A percentile compares a stretch with the other conserved stretches of the same genome.
Evolutionary conservation across 35 echinoderm and acorn worm genomes (phyloP).

Genomic region (Amphiura filiformis): DNA sequence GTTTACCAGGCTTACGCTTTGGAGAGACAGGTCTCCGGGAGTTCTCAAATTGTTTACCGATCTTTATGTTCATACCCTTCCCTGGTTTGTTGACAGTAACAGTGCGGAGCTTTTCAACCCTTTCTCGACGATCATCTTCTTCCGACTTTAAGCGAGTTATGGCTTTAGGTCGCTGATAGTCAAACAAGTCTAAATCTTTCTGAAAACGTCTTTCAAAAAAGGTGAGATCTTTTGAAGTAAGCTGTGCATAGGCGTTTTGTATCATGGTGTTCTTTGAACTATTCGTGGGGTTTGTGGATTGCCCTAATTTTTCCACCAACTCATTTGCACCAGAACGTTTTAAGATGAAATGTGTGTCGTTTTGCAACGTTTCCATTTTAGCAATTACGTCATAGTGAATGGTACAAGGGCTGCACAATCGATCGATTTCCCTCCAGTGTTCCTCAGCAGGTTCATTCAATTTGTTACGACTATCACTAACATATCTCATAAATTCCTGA

Average conservation of each 20-base stretch:
- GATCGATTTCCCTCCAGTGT: constrained; percentile 56
- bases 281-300: constrained; percentile 70
- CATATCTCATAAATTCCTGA: constrained; percentile 64
- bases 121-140: neutral
- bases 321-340: constrained; percentile 19
- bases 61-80: no score
- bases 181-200: constrained; percentile 85
- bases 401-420: constrained; percentile 64
- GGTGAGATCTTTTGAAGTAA: constrained; percentile 43
- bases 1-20: no score
- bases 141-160: neutral
- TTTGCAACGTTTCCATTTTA: constrained; percentile 75
- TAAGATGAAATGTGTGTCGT: constrained; percentile 66
- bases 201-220: constrained; percentile 46
- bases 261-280: constrained; percentile 62
- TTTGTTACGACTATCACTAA: neutral
- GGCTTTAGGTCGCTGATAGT: constrained; percentile 6
- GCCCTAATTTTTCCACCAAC: constrained; percentile 44
- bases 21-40: no score
- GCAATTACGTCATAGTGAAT: constrained; percentile 82
- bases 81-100: no score
- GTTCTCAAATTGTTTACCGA: no score
- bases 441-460: constrained; percentile 38
- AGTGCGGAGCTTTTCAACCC: neutral
- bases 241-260: constrained; percentile 31